Conservation (phyloP, 2,797 vertebrate species). For the Sebastes iracundus region DNA sequence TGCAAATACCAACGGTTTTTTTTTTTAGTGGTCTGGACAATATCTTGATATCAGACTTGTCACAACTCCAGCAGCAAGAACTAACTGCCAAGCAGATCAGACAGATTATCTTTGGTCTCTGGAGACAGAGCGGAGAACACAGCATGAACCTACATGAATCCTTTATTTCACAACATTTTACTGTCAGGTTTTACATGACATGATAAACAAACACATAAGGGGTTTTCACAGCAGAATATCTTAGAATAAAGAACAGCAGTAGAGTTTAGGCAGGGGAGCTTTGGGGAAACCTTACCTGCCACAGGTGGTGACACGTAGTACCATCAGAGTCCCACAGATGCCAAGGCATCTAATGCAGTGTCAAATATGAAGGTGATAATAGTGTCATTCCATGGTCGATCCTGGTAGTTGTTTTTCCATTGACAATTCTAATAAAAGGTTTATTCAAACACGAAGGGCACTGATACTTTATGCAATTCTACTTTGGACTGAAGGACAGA, state of each 20-base stretch:
- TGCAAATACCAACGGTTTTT: slow-evolving; percentile 20
- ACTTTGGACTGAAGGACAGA: not conserved
- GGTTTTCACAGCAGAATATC: not conserved
- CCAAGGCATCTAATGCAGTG: not conserved
- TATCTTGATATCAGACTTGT: slow-evolving; percentile 44
- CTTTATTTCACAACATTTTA: slow-evolving; percentile 27
- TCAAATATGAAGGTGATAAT: not conserved
- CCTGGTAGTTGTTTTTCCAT: not conserved
- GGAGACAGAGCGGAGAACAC: slow-evolving; percentile 11
- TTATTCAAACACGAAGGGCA: not conserved
- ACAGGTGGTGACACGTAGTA: not conserved
- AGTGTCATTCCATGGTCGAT: not conserved
- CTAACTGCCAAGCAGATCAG: slow-evolving; percentile 42
- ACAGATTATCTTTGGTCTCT: slow-evolving; percentile 49
- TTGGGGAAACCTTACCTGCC: not conserved
- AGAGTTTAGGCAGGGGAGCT: not conserved
- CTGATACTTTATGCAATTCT: not conserved
- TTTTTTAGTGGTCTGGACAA: slow-evolving; percentile 23
- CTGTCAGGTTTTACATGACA: slow-evolving; percentile 10
- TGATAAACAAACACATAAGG: not conserved
- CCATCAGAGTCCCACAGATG: not conserved
- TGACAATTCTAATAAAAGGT: not conserved
- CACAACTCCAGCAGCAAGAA: slow-evolving; percentile 23
- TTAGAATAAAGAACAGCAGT: not conserved
- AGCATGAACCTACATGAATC: not conserved